Base-by-base conservation (phyloP, 2,113 vertebrate species). In the Chloebia gouldiae region DNA sequence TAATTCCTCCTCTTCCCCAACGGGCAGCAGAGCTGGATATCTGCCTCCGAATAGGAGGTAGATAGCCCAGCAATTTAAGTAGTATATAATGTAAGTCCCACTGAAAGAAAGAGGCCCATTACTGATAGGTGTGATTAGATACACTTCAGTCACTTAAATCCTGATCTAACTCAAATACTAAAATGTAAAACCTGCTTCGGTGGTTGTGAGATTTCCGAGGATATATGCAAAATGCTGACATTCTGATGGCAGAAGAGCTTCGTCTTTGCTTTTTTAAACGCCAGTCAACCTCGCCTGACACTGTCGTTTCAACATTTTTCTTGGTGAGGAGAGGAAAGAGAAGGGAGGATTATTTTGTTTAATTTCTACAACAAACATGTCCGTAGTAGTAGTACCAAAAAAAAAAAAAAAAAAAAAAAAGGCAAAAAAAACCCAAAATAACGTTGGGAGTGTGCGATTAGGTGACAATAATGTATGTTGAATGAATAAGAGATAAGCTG, bases 401-500 rank as follows among this genome's bases (percentile, higher is more conserved):
- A 85, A 83, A 82, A 39, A n/a, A 50, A 47, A 80, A 54, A 35
- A 33, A 50, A 88, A 61, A 89, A 85, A 72, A 79, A 64, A 91
- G 75, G 33, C 4, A 12, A 60, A 51, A 7, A 7, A 13, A 3
- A 12, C 35, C 59, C 61, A 90, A 90, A 90, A 83, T 56, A 95
- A 95, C 94, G 96, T 95, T 94, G 93, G 96, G 91, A 96, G 87
- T 95, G 96, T 94, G 95, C 95, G 97, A 97, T 97, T 98, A 97
- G 96, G 96, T 94, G 96, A 97, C 96, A 97, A 98, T 97, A 98
- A 97, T 97, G 98, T 98, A 97, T 96, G 97, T 98, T 96, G 98
- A 97, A 98, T 98, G 97, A 98, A 97, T 97, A 97, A 97, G 97
- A 98, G 98, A 98, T 97, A 97, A 98, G 97, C 97, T 96, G 95